A percentile compares a stretch with the other conserved stretches of the same genome.
phyloP scores from a whole-genome alignment of 2,113 vertebrate species.

The Plecturocebus donacophilus region DNA sequence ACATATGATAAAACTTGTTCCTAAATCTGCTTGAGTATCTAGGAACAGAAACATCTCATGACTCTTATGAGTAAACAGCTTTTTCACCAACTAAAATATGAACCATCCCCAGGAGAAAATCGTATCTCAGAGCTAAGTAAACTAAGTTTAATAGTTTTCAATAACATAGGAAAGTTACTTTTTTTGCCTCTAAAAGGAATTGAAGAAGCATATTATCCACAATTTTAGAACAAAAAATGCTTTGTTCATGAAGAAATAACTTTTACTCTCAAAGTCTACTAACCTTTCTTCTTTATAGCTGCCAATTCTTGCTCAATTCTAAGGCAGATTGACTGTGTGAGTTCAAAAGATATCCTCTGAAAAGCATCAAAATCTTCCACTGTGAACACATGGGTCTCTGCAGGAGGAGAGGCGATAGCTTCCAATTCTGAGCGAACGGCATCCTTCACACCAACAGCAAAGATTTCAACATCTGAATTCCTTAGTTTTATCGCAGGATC shows the following conservation, averaged over 20 bases:
- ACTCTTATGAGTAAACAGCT: background rate
- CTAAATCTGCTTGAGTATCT: background rate
- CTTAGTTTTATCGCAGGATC: conserved; percentile 92
- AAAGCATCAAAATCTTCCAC: conserved; percentile 99
- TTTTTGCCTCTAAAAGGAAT: background rate
- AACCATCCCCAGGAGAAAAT: background rate
- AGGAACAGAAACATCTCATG: background rate
- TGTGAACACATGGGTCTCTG: conserved; percentile 95
- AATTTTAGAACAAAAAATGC: background rate
- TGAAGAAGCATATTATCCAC: background rate
- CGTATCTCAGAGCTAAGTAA: background rate
- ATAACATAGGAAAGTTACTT: background rate
- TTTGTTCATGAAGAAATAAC: background rate
- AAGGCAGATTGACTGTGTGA: conserved; percentile 97
- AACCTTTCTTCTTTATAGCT: conserved; percentile 92
- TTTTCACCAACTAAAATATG: background rate
- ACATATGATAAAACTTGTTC: background rate
- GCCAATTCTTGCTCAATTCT: conserved; percentile 95
- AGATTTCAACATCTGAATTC: conserved; percentile 95
- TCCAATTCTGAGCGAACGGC: conserved; percentile 96
- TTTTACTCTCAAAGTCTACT: conserved; percentile 79
- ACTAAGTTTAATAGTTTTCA: background rate
- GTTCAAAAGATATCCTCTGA: conserved; percentile 96
- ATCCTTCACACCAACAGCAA: conserved; percentile 98
- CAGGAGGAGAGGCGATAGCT: conserved; percentile 94